Evolutionary conservation across 2,888 invertebrate species (phyloP).

Genomic region (Drosophila eohydei): DNA sequence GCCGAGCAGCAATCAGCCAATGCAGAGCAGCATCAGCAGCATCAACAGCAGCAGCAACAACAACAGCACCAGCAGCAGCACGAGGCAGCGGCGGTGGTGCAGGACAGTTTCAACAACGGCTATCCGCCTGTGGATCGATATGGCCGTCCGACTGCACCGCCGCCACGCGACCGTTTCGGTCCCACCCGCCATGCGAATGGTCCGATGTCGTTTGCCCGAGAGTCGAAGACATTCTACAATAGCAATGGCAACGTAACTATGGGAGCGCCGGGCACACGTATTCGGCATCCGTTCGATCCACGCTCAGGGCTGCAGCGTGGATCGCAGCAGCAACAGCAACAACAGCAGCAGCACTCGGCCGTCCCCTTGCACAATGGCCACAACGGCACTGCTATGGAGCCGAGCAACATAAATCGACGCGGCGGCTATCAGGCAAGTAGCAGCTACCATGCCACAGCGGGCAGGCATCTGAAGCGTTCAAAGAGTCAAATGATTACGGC

Average conservation of each 20-base stretch:
- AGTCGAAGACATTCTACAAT: constrained; percentile 68
- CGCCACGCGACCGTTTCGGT: constrained; percentile 39
- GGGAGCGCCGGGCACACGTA: constrained; percentile 52
- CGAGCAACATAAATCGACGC: constrained; percentile 30
- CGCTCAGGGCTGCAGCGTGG: constrained; percentile 30
- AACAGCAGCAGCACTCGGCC: constrained; percentile 5
- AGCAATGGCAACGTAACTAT: constrained; percentile 40
- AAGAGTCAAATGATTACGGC: constrained; percentile 36
- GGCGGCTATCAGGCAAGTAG: constrained; percentile 25
- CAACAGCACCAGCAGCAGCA: constrained; percentile 15
- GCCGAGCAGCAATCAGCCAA: constrained; percentile 24
- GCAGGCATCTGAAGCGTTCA: constrained; percentile 34
- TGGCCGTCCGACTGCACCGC: constrained; percentile 28
- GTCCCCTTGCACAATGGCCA: constrained; percentile 16
- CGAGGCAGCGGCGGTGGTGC: constrained; percentile 4
- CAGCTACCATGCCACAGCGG: constrained; percentile 18
- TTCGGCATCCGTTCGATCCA: constrained; percentile 45
- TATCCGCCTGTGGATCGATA: constrained; percentile 38
- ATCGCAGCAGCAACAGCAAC: constrained; percentile 17
- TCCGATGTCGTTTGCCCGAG: constrained; percentile 36
- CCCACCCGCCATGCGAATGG: constrained; percentile 31
- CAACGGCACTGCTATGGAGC: constrained; percentile 1
- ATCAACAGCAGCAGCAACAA: constrained; percentile 31
- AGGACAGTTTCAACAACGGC: constrained; percentile 18
- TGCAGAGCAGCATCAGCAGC: constrained; percentile 31